Evolutionary conservation across 2,113 vertebrate genomes (phyloP), one percentile per base, ranked within the genome.

Genomic region (Oncorhynchus gorbuscha): DNA sequence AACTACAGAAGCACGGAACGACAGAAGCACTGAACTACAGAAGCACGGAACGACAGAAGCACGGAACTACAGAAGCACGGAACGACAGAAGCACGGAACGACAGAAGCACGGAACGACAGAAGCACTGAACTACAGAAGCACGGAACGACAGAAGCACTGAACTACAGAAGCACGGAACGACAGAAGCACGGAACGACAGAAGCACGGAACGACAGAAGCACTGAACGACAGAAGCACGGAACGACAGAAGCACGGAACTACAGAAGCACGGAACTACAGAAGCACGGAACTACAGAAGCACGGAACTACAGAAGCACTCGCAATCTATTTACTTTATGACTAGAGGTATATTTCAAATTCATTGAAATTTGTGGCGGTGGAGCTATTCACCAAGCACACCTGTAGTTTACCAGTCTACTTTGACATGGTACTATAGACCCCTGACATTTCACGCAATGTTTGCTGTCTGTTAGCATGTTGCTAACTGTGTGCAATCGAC

Each of bases 271-370:
- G 14, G 30, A 32, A 16, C 28, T 3, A 30, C 28, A 30, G 3
- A 30, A 30, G 28, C 3, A 30, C 28, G 3, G 28, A 49, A 49
- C 48, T 13, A 49, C 48, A 49, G 48, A 49, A 49, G 48, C 83
- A 88, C 76, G 1, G 48, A 49, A 32, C 49, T 51, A 55, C 12
- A 55, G 49, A 13, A 55, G 49, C 49, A 18, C 77, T 71, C 83
- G 74, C 86, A 80, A 87, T 90, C 82, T 88, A 87, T 92, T 90
- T 88, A 90, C 85, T 90, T 80, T 87, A 82, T 86, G 80, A 85
- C 79, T 83, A 59, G 79, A 82, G 81, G 85, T 86, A 76, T 68
- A 84, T 88, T 84, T 80, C 74, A 84, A 87, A 88, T 80, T 79
- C 74, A 82, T 83, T 76, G 35, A 80, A 84, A 30, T 74, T 67